Base-by-base conservation (phyloP, 2,888 invertebrate species). In the Liopterus haemorrhoidalis region DNA sequence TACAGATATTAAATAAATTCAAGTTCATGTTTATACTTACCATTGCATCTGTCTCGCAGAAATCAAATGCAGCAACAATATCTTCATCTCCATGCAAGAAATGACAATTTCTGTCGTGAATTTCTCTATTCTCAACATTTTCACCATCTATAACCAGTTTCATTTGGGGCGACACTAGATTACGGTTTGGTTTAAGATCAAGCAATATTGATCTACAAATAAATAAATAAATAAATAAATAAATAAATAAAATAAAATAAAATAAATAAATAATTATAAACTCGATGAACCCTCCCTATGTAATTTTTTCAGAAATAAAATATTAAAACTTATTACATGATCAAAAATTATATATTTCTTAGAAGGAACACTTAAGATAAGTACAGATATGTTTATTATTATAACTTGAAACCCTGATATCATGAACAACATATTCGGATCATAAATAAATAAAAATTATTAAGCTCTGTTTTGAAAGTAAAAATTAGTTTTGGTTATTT, bases 1-100 rank as follows among this genome's bases (percentile, higher is more conserved):
- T 22, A 32, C 39, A 50, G 5, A 35, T 33, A 31, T 3, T 40
- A 41, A 16, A 35, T 33, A 31, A 41, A 43, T 6, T 38, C 33
- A 32, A 25, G 35, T 2, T 25, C 37, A n/a, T 41, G 39, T 24
- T 32, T 36, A 33, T 40, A 68, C 75, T 73, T 66, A 84, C 83
- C 63, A 83, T 70, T 33, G 74, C 67, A 57, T 75, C 73, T 50
- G 77, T 73, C 51, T 74, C 70, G 62, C 83, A 84, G 27, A 80
- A 73, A 52, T 79, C 83, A 51, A 85, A 71, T 1, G 84, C 81
- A 5, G 83, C 84, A 1, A 79, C 75, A 16, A 72, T 70, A 9
- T 64, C 66, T 1, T 67, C 67, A 50, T 78, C 75, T 3, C 69
- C 60, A 61, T 84, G 81, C 33, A 82, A 66, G 65, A 76, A 85